Conservation (phyloP, 2,113 vertebrate genomes). For the Onychostruthus taczanowskii region DNA sequence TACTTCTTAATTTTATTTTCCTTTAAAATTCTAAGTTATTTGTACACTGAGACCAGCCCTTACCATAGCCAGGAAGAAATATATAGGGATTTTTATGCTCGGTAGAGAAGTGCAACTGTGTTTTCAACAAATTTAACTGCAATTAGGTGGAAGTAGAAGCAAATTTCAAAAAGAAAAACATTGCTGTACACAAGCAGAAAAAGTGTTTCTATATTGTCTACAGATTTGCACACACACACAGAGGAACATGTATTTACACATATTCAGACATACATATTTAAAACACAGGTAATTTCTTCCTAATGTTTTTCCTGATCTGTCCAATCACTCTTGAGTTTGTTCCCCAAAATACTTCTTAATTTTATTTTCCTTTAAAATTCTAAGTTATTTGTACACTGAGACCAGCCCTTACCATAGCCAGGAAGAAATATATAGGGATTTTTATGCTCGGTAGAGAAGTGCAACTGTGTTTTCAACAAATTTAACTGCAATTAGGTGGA, state of each 20-base stretch:
- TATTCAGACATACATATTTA: neutral
- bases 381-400: neutral
- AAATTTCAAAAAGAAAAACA: neutral
- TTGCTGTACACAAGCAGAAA: neutral
- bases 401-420: neutral
- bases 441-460: neutral
- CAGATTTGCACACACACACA: neutral
- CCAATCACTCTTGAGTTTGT: neutral
- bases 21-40: neutral
- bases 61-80: neutral
- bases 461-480: neutral
- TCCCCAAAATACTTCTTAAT: neutral
- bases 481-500: neutral
- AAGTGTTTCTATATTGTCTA: neutral
- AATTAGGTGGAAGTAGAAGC: neutral
- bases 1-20: neutral
- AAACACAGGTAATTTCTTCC: neutral
- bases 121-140: neutral
- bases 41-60: neutral
- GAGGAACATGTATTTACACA: neutral
- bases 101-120: neutral
- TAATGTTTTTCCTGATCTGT: neutral
- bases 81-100: neutral
- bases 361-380: neutral
- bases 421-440: neutral